Evolutionary conservation across 1,140 invertebrate genomes (phyloP).

Genomic region (Saccostrea glomerata): DNA sequence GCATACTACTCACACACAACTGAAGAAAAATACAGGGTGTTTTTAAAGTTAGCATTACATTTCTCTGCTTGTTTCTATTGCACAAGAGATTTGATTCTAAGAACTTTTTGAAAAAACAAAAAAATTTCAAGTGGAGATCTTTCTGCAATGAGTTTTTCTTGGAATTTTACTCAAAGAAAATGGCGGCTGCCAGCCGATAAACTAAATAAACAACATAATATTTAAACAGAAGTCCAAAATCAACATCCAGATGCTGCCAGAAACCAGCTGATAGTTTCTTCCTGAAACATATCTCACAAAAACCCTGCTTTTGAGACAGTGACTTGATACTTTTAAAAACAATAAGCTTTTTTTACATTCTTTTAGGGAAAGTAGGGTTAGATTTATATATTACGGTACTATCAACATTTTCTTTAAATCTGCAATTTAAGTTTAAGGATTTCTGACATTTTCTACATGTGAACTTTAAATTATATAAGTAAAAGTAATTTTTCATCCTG

Average conservation of each 20-base stretch:
- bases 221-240: conserved; percentile 2
- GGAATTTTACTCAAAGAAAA: neutral
- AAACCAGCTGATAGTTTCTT: neutral
- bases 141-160: neutral
- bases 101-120: neutral
- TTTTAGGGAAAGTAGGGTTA: too few species aligned
- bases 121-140: neutral
- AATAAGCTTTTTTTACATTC: neutral
- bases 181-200: conserved; percentile 5
- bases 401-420: too few species aligned
- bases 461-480: too few species aligned
- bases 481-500: too few species aligned
- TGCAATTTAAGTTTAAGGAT: too few species aligned
- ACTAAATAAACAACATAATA: conserved; percentile 7
- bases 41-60: conserved; percentile 21
- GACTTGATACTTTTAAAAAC: neutral
- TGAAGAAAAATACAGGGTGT: conserved; percentile 36
- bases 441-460: too few species aligned
- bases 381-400: too few species aligned
- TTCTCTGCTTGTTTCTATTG: neutral
- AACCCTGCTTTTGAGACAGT: neutral
- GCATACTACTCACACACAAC: conserved; percentile 37
- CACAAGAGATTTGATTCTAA: neutral
- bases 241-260: conserved; percentile 16
- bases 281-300: conserved; percentile 5